Base-by-base conservation (phyloP, 1,140 invertebrate species). In the Drosophila saltans region DNA sequence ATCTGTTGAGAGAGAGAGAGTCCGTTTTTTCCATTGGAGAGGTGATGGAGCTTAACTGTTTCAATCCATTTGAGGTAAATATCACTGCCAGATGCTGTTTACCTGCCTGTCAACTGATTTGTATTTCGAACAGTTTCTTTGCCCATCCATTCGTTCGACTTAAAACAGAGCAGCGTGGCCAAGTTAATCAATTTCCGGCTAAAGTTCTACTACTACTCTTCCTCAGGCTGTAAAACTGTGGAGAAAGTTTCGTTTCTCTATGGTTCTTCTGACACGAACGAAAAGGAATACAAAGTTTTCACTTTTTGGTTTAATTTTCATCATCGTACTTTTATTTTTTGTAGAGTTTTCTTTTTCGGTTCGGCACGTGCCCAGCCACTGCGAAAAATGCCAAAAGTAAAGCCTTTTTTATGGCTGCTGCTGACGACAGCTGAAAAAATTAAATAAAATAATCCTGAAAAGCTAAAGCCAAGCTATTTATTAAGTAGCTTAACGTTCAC, bases 351-450 rank as follows among this genome's bases (percentile, higher is more conserved):
- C 11, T n/a, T 43, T 26, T 48, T 48, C 16, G 24, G 45, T 48
- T 48, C 24, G 40, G 52, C 61, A 65, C 61, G 75, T 81, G 52
- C 68, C 11, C 66, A 59, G 75, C 75, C 78, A 69, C 56, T 67
- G 43, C 66, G 43, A 74, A 77, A 67, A 76, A 86, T 80, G 84
- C 83, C 72, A 88, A 86, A 86, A 88, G 76, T 88, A 88, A 88
- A 88, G 69, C 84, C 76, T 72, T 83, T 77, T 88, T 88, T 88
- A 88, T 77, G 80, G 84, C 83, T 88, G 83, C 83, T 88, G 83
- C 84, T 83, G 83, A 80, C 83, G 83, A 88, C 76, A 88, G 83
- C 83, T 78, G 83, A 73, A 88, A 73, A 88, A 88, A 88, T 88
- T 83, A 86, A 88, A 88, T 88, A 72, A 80, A 88, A 78, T 88